Evolutionary conservation across 1,140 invertebrate species (phyloP).

Genomic region (Drosophila asahinai): DNA sequence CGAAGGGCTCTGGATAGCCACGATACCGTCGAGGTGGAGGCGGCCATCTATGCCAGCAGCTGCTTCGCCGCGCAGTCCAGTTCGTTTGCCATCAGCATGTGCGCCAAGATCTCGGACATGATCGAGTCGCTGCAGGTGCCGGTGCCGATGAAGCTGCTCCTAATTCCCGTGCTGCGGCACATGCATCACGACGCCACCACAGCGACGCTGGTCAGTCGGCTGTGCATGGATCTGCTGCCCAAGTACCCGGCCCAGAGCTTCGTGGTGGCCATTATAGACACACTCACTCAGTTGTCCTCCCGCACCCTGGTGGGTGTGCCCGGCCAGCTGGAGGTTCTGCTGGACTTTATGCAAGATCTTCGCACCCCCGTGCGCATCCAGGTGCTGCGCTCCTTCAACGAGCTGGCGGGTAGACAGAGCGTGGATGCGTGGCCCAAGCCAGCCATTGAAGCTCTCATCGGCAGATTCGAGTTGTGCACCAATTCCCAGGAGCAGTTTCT

Average conservation of each 20-base stretch:
- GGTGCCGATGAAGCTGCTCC: slow-evolving; percentile 94
- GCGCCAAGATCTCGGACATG: slow-evolving; percentile 97
- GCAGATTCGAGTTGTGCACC: slow-evolving; percentile 73
- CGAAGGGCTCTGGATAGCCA: slow-evolving; percentile 96
- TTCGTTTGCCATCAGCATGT: slow-evolving; percentile 98
- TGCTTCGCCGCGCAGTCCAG: slow-evolving; percentile 97
- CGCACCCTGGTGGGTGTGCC: slow-evolving; percentile 96
- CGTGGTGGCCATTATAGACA: slow-evolving; percentile 93
- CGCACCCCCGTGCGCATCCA: slow-evolving; percentile 90
- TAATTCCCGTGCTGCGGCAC: slow-evolving; percentile 96
- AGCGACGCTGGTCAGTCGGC: slow-evolving; percentile 91
- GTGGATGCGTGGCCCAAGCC: slow-evolving; percentile 93
- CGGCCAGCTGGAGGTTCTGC: slow-evolving; percentile 90
- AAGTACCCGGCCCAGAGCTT: slow-evolving; percentile 96
- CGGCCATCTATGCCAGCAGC: slow-evolving; percentile 97
- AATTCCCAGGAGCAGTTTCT: slow-evolving; percentile 78
- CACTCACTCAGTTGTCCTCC: slow-evolving; percentile 94
- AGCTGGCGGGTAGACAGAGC: slow-evolving; percentile 90
- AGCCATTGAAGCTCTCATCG: slow-evolving; percentile 88
- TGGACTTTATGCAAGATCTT: slow-evolving; percentile 87
- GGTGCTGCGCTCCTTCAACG: slow-evolving; percentile 90
- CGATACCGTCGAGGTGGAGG: slow-evolving; percentile 97
- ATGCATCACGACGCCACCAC: slow-evolving; percentile 97
- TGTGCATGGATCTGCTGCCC: slow-evolving; percentile 93
- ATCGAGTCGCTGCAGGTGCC: slow-evolving; percentile 96